Evolutionary conservation across 2,888 invertebrate genomes (phyloP).

Genomic region (Callyntrura sp.): DNA sequence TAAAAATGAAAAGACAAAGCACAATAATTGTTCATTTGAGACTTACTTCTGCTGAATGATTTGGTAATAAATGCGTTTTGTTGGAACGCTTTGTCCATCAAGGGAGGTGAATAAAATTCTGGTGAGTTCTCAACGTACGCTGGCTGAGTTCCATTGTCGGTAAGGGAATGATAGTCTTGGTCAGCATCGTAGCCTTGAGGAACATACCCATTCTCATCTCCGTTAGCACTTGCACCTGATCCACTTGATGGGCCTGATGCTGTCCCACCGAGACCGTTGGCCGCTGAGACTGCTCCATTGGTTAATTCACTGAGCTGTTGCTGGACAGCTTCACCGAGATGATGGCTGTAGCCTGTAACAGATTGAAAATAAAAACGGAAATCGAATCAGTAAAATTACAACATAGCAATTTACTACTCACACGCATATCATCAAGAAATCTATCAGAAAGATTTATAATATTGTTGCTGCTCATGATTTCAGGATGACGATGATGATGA

Average conservation of each 20-base stretch:
- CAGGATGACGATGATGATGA: background rate
- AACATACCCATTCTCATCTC: slow-evolving; percentile 84
- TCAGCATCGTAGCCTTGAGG: slow-evolving; percentile 87
- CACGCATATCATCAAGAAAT: slow-evolving; percentile 13
- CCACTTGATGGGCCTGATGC: slow-evolving; percentile 84
- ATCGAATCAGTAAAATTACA: slow-evolving; percentile 46
- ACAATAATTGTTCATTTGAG: background rate
- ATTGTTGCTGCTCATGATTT: background rate
- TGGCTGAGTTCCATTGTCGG: slow-evolving; percentile 86
- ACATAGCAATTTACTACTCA: slow-evolving; percentile 8
- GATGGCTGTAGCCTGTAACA: slow-evolving; percentile 84
- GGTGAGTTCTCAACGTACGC: slow-evolving; percentile 90
- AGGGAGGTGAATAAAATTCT: slow-evolving; percentile 90
- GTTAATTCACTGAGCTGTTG: slow-evolving; percentile 83
- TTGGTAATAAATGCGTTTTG: slow-evolving; percentile 89
- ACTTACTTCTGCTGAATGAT: slow-evolving; percentile 89
- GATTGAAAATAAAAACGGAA: slow-evolving; percentile 57
- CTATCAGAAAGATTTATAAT: background rate
- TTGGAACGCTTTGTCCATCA: slow-evolving; percentile 86
- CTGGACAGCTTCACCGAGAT: slow-evolving; percentile 85
- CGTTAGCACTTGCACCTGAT: slow-evolving; percentile 81
- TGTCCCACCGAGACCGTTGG: slow-evolving; percentile 84
- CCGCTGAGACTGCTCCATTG: slow-evolving; percentile 82
- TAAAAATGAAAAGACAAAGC: slow-evolving; percentile 32
- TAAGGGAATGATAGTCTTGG: slow-evolving; percentile 88